Evolutionary conservation across 2,113 vertebrate genomes (phyloP).

Genomic region (Entosphenus tridentatus): DNA sequence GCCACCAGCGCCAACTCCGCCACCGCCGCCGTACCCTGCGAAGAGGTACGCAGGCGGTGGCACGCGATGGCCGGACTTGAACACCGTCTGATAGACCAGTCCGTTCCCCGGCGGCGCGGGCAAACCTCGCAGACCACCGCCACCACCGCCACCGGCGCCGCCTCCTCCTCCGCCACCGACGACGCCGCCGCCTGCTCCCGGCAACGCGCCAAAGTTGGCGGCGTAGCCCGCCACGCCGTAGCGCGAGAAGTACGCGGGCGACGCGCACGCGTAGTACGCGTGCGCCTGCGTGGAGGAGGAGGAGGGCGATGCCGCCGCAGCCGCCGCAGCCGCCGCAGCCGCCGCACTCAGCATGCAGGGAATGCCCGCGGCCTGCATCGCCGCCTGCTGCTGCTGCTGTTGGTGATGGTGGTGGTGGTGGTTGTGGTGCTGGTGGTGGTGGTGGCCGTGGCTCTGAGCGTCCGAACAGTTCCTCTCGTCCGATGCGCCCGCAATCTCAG

Average conservation of each 20-base stretch:
- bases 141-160: background rate
- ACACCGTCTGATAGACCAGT: constrained; percentile 2
- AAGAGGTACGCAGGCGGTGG: background rate
- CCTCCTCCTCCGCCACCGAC: too few species aligned
- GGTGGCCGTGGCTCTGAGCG: background rate
- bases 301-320: background rate
- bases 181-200: too few species aligned
- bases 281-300: background rate
- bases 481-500: constrained; percentile 79
- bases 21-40: background rate
- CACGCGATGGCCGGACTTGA: background rate
- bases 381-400: background rate
- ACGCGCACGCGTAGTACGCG: background rate
- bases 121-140: background rate
- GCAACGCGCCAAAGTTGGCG: too few species aligned
- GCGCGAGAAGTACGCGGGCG: background rate
- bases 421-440: background rate
- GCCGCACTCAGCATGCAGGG: too few species aligned
- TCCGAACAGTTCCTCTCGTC: constrained; percentile 43
- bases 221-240: background rate
- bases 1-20: background rate
- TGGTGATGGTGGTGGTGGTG: background rate
- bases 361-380: background rate
- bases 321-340: too few species aligned
- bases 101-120: background rate